phyloP scores from a whole-genome alignment of 1,140 invertebrate species.

The Pseudomyrmex concolor region DNA sequence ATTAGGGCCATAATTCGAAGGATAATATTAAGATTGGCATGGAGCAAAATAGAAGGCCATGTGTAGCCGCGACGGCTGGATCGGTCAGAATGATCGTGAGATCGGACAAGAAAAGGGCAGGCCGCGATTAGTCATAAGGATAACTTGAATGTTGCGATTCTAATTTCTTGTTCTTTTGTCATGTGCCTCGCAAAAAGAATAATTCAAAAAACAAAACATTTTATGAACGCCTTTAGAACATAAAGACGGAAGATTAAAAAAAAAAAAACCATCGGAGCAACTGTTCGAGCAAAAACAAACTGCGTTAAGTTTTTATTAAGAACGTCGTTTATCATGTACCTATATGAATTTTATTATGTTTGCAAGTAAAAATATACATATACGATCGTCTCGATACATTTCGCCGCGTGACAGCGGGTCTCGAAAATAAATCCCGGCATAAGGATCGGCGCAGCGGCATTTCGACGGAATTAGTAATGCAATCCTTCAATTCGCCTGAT shows the following conservation, averaged over 20 bases:
- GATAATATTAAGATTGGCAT: conserved; percentile 84
- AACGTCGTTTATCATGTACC: too few species aligned
- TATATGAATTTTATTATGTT: not conserved
- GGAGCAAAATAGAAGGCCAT: conserved; percentile 76
- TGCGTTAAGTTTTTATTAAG: not conserved
- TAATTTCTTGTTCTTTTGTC: not conserved
- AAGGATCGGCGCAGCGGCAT: conserved; percentile 53
- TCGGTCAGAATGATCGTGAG: conserved; percentile 65
- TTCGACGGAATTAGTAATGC: conserved; percentile 70
- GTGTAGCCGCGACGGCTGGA: conserved; percentile 53
- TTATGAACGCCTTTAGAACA: not conserved
- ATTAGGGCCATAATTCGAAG: conserved; percentile 80
- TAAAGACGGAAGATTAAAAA: not conserved
- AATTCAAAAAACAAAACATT: not conserved
- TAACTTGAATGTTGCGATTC: conserved; percentile 4
- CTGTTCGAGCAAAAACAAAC: not conserved
- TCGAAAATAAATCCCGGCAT: conserved; percentile 62
- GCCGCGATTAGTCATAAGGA: conserved; percentile 31
- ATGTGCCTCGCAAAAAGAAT: not conserved
- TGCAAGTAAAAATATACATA: conserved; percentile 9
- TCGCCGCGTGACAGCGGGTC: conserved; percentile 3
- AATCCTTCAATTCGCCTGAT: conserved; percentile 71
- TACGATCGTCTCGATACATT: not conserved
- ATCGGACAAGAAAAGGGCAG: conserved; percentile 52
- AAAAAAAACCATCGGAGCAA: not conserved